phyloP scores from a whole-genome alignment of 2,113 vertebrate genomes.

The Epinephelus lanceolatus region DNA sequence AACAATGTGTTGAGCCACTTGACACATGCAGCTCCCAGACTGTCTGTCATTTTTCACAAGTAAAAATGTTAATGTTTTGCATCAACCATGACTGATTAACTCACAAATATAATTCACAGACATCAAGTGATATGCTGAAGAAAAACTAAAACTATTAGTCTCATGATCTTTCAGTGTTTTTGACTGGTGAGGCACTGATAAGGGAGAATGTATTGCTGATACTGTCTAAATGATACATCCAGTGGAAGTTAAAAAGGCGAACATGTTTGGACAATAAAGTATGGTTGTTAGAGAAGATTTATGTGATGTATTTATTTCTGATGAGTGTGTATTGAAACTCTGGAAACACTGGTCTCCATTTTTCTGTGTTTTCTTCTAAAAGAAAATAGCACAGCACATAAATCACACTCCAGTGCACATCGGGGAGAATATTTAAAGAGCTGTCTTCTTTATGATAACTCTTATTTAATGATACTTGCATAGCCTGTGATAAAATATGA shows the following conservation, averaged over 20 bases:
- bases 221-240: background rate
- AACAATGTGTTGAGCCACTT: background rate
- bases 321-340: background rate
- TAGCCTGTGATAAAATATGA: background rate
- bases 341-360: background rate
- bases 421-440: background rate
- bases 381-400: background rate
- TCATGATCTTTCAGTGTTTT: background rate
- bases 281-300: background rate
- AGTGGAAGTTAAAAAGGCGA: background rate
- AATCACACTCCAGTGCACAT: background rate
- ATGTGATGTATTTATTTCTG: background rate
- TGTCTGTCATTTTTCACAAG: background rate
- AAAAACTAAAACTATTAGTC: too few relatives aligned
- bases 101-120: too few relatives aligned
- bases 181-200: background rate
- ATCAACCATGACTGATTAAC: background rate
- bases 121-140: too few relatives aligned
- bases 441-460: background rate
- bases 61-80: background rate
- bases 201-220: background rate
- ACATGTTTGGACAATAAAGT: background rate
- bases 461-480: background rate
- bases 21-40: background rate
- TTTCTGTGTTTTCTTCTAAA: too few relatives aligned